Conservation (phyloP, 2,113 vertebrate species). For the Neotoma lepida region DNA sequence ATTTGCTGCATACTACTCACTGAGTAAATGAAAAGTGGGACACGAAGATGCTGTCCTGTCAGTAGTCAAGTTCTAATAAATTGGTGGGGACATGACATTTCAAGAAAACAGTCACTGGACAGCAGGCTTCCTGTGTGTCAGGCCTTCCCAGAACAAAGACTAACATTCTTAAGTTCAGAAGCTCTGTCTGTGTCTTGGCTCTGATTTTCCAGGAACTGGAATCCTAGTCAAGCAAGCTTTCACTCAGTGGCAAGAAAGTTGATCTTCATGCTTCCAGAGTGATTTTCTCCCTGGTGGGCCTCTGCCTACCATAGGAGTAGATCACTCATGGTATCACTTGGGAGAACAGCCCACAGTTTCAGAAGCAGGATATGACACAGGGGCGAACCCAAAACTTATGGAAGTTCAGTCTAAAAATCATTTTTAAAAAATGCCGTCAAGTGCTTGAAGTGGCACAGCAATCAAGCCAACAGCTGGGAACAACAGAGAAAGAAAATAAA, state of each 20-base stretch:
- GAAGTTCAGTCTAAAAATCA: background rate
- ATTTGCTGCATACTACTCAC: background rate
- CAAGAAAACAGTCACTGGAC: background rate
- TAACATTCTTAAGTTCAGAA: background rate
- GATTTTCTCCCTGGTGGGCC: background rate
- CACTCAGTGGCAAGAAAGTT: background rate
- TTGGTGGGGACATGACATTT: background rate
- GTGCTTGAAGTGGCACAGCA: background rate
- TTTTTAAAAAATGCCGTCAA: background rate
- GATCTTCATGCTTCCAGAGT: background rate
- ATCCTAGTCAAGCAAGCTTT: background rate
- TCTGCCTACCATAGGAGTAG: background rate
- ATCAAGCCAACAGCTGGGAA: no score
- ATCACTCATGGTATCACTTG: background rate
- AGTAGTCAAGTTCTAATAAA: background rate
- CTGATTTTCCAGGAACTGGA: background rate
- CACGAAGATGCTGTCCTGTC: background rate
- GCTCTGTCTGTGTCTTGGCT: background rate
- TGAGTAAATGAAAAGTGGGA: background rate
- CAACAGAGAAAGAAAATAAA: background rate
- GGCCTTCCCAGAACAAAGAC: slow-evolving; percentile 4
- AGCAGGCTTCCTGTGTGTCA: background rate
- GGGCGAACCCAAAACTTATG: background rate
- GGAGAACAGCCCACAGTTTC: background rate
- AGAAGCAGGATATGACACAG: background rate